Base-by-base conservation (phyloP, 2,888 invertebrate species). In the Drosophila meridiana region DNA sequence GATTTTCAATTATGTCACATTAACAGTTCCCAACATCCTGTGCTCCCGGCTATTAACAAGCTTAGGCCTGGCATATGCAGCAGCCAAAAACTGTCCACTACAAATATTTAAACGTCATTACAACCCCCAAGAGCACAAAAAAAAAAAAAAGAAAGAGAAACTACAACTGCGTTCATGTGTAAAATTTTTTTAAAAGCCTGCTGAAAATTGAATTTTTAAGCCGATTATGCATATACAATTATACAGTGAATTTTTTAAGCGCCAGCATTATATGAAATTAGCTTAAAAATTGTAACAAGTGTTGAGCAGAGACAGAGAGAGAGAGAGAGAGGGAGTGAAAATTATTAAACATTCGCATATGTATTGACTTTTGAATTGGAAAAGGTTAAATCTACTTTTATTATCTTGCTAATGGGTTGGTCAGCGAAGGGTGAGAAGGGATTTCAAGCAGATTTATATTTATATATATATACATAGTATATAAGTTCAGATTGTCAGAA, bases 1-100 rank as follows among this genome's bases (percentile, higher is more conserved):
- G 89, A 83, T 90, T 91, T 89, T 90, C 91, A 91, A 89, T 91
- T 89, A 89, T 89, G 89, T 89, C 89, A 89, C 90, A 89, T 89
- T 91, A 90, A 66, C 87, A 76, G 50, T 62, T 45, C 43, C 55
- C 55, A 42, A 9, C 36, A 38, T 28, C 8, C 55, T 30, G 14
- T 43, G 38, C 55, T 62, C 48, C 56, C 56, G 57, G 76, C 82
- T 76, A 69, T 87, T 86, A 82, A 82, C 78, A 63, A 70, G 89
- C 87, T 87, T 87, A 90, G 73, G 70, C 69, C 52, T 50, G 69
- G 66, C 80, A 80, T 78, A 82, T 73, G 80, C 69, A 68, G 14
- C 38, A 28, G 38, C 36, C 53, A 38, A 68, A 48, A 60, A 73
- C 28, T 60, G 61, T 79, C 65, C 69, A 80, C 69, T 55, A 57